Evolutionary conservation across 2,113 vertebrate genomes (phyloP).

Genomic region (Propithecus coquereli): DNA sequence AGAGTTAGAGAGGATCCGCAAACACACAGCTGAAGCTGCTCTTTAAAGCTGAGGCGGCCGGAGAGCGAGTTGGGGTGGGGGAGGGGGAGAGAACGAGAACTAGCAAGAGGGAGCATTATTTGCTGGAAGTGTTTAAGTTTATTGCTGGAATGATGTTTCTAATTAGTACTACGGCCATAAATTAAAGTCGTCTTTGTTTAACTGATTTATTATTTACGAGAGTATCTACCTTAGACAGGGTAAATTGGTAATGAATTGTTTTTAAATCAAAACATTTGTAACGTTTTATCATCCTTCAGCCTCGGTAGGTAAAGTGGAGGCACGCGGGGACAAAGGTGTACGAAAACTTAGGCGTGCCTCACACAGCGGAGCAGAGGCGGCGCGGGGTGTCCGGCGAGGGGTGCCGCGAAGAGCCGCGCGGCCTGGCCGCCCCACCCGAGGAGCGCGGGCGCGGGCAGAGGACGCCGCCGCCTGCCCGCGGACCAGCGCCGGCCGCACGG

Average conservation of each 20-base stretch:
- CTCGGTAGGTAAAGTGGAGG: neutral
- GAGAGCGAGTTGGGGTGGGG: neutral
- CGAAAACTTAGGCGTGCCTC: neutral
- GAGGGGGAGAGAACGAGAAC: constrained; percentile 29
- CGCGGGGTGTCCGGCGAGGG: accelerated
- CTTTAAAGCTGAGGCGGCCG: constrained; percentile 51
- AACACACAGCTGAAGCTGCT: constrained; percentile 69
- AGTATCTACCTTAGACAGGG: constrained; percentile 78
- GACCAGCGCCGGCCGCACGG: accelerated
- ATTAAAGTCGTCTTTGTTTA: constrained; percentile 87
- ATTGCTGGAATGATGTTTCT: constrained; percentile 88
- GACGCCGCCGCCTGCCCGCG: neutral
- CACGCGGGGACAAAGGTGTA: neutral
- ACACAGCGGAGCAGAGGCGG: neutral
- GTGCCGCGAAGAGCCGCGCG: neutral
- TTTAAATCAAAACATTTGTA: constrained; percentile 80
- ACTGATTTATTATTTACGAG: constrained; percentile 87
- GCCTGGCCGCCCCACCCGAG: neutral
- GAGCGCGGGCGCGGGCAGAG: too few relatives aligned
- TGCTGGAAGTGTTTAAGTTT: constrained; percentile 89
- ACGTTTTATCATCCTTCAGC: constrained; percentile 72
- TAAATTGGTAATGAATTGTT: constrained; percentile 83
- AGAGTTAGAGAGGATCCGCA: constrained; percentile 73
- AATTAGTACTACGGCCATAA: constrained; percentile 85
- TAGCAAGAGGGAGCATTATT: constrained; percentile 75